These are phyloP conservation scores for Synergus laeviventris DNA, from an alignment of 2,888 invertebrate genomes.

Conservation along the genomic window DNA sequence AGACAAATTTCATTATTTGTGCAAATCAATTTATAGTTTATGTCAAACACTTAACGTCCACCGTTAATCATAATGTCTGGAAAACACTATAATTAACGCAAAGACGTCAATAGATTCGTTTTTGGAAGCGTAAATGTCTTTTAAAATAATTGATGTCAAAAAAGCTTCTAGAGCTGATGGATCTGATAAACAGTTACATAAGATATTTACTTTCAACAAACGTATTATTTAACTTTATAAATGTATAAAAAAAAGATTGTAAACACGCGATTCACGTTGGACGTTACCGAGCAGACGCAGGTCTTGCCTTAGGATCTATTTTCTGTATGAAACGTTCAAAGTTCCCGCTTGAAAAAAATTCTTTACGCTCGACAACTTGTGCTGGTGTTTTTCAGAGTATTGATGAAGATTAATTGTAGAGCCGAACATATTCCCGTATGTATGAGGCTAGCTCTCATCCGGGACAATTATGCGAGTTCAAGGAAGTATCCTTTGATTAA, in stretches of 20 bases:
- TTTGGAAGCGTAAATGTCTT: slow-evolving; percentile 7
- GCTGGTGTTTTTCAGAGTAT: too few species aligned
- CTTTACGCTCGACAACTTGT: too few species aligned
- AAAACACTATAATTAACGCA: too few species aligned
- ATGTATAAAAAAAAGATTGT: too few species aligned
- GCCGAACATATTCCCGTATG: background rate
- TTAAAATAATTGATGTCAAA: slow-evolving; percentile 6
- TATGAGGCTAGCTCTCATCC: background rate
- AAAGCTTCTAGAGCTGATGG: background rate
- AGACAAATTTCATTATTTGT: slow-evolving; percentile 42
- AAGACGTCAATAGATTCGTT: slow-evolving; percentile 13
- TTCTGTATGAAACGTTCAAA: too few species aligned
- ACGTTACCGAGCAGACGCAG: too few species aligned
- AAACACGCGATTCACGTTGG: too few species aligned
- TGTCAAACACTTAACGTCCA: slow-evolving; percentile 6
- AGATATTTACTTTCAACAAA: too few species aligned
- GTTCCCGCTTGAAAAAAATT: too few species aligned
- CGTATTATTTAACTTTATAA: too few species aligned
- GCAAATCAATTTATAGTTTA: slow-evolving; percentile 29
- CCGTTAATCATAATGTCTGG: background rate
- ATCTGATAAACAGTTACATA: background rate
- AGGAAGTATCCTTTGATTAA: background rate
- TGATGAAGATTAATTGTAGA: background rate
- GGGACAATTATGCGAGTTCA: background rate
- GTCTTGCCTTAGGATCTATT: too few species aligned